A percentile compares a stretch with the other conserved stretches of the same genome.
These are phyloP conservation scores for Pterocles gutturalis DNA, from an alignment of 2,113 vertebrate species.

Conservation along the genomic window DNA sequence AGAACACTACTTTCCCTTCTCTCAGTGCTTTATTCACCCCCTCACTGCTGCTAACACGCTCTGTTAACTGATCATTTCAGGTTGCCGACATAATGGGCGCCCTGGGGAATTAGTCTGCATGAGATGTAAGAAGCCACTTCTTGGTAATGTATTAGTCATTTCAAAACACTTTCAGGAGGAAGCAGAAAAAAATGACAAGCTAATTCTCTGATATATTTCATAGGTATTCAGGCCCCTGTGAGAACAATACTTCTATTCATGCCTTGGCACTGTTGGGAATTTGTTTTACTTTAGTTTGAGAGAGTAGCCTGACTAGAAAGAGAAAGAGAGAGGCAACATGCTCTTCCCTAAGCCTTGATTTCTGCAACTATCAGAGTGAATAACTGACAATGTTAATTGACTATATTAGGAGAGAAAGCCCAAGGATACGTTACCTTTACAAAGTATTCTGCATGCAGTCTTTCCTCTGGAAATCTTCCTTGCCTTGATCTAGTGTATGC, in stretches of 20 bases:
- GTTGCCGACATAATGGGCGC: constrained; percentile 22
- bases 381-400: neutral
- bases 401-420: neutral
- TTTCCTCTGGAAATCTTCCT: neutral
- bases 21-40: neutral
- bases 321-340: neutral
- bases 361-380: constrained; percentile 10
- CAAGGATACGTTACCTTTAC: neutral
- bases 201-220: constrained; percentile 49
- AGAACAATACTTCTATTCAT: constrained; percentile 76
- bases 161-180: constrained; percentile 64
- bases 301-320: constrained; percentile 27
- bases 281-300: constrained; percentile 33
- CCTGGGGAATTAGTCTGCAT: constrained; percentile 32
- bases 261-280: constrained; percentile 28
- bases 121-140: constrained; percentile 59
- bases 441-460: neutral
- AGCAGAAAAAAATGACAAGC: constrained; percentile 50
- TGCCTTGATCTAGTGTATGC: neutral
- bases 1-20: constrained; percentile 9
- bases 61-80: constrained; percentile 66
- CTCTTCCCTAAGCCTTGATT: constrained; percentile 41
- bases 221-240: constrained; percentile 36
- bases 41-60: neutral
- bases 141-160: constrained; percentile 67